These are phyloP conservation scores for Chironomus tentans DNA, from an alignment of 2,888 invertebrate species.

Conservation along the genomic window DNA sequence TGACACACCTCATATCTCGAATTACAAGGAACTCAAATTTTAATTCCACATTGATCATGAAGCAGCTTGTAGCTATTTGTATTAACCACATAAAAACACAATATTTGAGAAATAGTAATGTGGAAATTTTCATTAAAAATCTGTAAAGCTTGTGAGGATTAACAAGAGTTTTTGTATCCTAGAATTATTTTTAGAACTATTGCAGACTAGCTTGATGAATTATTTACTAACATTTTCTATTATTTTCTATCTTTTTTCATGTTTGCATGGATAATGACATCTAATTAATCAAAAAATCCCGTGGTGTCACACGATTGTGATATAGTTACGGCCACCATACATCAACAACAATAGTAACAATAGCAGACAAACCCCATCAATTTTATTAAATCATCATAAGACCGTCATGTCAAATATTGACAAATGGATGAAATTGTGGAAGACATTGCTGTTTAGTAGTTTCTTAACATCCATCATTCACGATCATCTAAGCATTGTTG, in stretches of 20 bases:
- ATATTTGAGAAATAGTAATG: no score
- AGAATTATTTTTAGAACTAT: no score
- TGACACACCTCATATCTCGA: no score
- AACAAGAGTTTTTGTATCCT: no score
- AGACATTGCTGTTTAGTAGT: constrained; percentile 20
- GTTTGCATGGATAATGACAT: not conserved
- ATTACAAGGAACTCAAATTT: no score
- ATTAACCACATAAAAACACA: no score
- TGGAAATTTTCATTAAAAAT: no score
- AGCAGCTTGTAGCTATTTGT: no score
- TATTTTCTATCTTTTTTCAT: not conserved
- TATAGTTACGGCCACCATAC: constrained; percentile 20
- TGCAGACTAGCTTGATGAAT: not conserved
- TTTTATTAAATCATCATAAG: constrained; percentile 20
- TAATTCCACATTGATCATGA: no score
- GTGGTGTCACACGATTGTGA: not conserved
- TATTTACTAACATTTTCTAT: not conserved
- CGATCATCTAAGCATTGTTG: constrained; percentile 22
- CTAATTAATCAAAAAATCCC: no score
- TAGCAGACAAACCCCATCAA: constrained; percentile 25
- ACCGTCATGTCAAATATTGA: constrained; percentile 26
- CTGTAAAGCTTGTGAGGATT: no score
- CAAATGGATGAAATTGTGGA: constrained; percentile 26
- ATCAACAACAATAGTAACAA: constrained; percentile 9
- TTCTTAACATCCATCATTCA: constrained; percentile 21